These are phyloP conservation scores for Sarcoramphus papa DNA, from an alignment of 2,797 vertebrate species.

Conservation along the genomic window DNA sequence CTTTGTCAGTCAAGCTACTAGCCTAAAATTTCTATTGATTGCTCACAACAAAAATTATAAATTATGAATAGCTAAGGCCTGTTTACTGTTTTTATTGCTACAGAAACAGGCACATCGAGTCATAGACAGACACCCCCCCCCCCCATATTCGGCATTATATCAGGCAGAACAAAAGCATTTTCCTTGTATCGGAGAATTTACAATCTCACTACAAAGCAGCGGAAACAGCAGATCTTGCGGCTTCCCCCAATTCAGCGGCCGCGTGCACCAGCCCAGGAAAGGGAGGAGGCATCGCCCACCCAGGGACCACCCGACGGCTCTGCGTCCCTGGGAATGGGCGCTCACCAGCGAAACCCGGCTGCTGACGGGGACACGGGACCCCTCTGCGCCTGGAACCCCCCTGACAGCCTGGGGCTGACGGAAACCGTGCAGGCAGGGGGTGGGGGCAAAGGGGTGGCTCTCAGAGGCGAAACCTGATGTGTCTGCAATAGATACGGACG, in stretches of 20 bases:
- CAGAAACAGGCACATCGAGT: background rate
- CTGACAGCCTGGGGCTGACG: background rate
- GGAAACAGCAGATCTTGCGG: background rate
- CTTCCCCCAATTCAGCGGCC: background rate
- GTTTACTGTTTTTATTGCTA: background rate
- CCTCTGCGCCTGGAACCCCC: fast-evolving
- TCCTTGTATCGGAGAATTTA: background rate
- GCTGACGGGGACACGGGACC: fast-evolving
- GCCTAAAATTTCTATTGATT: background rate
- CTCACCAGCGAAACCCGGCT: background rate
- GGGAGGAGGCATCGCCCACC: background rate
- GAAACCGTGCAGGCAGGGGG: background rate
- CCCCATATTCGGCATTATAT: background rate
- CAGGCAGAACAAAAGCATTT: background rate
- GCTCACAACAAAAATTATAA: background rate
- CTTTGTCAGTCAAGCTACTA: background rate
- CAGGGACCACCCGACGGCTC: fast-evolving
- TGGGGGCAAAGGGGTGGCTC: background rate
- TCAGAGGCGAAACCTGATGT: background rate
- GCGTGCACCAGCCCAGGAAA: background rate
- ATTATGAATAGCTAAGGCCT: background rate
- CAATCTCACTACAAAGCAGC: background rate
- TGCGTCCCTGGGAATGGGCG: fast-evolving
- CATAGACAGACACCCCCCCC: background rate
- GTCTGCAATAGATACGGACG: fast-evolving